Conservation (phyloP, 2,888 invertebrate genomes). For the Tridacna crocea region DNA sequence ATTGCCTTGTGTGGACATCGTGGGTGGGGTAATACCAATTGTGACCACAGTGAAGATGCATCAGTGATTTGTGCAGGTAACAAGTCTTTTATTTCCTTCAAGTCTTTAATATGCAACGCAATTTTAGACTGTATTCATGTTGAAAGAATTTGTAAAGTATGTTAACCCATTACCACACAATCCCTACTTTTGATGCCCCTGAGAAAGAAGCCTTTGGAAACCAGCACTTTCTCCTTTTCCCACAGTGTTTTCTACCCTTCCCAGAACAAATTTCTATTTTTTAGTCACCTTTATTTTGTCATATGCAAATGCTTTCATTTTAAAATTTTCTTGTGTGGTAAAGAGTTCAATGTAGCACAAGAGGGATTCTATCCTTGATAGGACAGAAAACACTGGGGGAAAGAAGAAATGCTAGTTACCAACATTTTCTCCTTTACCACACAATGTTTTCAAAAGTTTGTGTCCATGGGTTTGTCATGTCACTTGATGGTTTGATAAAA, state of each 20-base stretch:
- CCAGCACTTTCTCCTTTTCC: neutral
- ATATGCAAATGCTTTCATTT: too few relatives aligned
- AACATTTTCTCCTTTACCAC: neutral
- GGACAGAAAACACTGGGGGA: neutral
- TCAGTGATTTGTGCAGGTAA: constrained; percentile 74
- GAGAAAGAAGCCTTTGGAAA: neutral
- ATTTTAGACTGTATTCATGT: too few relatives aligned
- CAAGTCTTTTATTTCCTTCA: constrained; percentile 36
- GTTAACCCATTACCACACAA: neutral
- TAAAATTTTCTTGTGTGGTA: neutral
- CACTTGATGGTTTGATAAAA: too few relatives aligned
- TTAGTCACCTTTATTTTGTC: too few relatives aligned
- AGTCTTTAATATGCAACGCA: too few relatives aligned
- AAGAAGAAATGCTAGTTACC: neutral
- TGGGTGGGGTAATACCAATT: constrained; percentile 71
- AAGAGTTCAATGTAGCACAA: neutral
- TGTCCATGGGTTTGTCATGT: too few relatives aligned
- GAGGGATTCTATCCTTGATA: neutral
- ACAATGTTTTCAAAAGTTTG: neutral
- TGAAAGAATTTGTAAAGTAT: too few relatives aligned
- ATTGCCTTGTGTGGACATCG: constrained; percentile 71
- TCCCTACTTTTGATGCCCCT: too few relatives aligned
- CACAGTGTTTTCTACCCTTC: neutral
- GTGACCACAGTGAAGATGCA: constrained; percentile 73
- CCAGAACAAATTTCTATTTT: too few relatives aligned